These are phyloP conservation scores for Lithobates pipiens DNA, from an alignment of 2,797 vertebrate species.

Conservation along the genomic window DNA sequence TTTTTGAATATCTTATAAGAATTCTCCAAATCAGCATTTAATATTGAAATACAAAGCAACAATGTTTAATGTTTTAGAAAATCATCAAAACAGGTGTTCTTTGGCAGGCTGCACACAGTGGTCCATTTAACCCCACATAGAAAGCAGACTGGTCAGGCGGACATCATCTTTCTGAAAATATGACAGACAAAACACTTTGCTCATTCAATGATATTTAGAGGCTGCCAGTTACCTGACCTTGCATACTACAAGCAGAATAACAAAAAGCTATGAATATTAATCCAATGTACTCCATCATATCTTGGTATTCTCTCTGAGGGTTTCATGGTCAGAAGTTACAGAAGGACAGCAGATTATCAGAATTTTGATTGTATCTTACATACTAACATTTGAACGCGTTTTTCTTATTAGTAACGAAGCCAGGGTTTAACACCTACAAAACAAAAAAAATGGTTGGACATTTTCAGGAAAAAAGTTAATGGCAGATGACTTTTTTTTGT, in stretches of 20 bases:
- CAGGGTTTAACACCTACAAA: neutral
- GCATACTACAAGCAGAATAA: constrained; percentile 21
- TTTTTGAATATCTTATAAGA: too few relatives aligned
- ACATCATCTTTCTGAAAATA: neutral
- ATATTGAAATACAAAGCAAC: neutral
- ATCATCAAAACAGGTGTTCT: neutral
- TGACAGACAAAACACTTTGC: constrained; percentile 34
- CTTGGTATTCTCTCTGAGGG: constrained; percentile 25
- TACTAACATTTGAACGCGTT: neutral
- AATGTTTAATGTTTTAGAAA: neutral
- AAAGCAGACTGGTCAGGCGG: neutral
- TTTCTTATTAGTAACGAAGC: neutral
- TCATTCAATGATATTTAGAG: constrained; percentile 26
- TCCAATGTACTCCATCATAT: constrained; percentile 56
- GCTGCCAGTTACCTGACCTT: constrained; percentile 8
- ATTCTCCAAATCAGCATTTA: neutral
- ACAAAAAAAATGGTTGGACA: neutral
- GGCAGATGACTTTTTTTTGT: too few relatives aligned
- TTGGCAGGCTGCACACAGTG: neutral
- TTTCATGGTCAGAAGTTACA: neutral
- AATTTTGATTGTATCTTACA: neutral
- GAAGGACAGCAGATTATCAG: neutral
- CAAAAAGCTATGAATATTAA: constrained; percentile 55
- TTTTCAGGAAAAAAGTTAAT: too few relatives aligned
- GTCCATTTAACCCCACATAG: constrained; percentile 18